A percentile compares a stretch with the other conserved stretches of the same genome.
Conservation (phyloP, 2,113 vertebrate species). For the Aptenodytes forsteri region DNA sequence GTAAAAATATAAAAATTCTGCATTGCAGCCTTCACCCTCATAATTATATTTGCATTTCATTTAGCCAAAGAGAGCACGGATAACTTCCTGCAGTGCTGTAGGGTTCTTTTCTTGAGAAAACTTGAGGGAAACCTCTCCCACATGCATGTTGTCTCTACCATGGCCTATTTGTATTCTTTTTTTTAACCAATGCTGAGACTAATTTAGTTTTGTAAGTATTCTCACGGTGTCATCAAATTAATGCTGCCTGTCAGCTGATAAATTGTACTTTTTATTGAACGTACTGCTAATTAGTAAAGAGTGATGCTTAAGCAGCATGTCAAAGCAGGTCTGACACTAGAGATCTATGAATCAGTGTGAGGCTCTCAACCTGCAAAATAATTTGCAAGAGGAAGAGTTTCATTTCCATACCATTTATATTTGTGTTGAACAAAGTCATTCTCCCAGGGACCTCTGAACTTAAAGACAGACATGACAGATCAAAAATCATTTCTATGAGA, state of each 20-base stretch:
- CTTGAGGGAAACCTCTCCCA: not conserved
- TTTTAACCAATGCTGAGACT: not conserved
- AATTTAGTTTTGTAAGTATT: not conserved
- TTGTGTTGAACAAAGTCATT: not conserved
- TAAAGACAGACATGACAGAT: not conserved
- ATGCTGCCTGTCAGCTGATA: not conserved
- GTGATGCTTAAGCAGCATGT: not conserved
- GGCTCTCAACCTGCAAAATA: not conserved
- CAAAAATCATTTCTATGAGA: not conserved
- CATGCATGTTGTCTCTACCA: not conserved
- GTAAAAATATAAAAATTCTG: slow-evolving; percentile 20
- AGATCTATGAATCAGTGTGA: not conserved
- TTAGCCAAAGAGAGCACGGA: not conserved
- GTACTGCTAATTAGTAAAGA: not conserved
- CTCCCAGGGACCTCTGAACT: not conserved
- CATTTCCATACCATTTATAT: not conserved
- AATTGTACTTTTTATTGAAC: not conserved
- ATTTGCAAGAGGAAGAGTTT: not conserved
- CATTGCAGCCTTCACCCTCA: not conserved
- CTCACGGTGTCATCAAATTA: not conserved
- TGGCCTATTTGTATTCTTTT: not conserved
- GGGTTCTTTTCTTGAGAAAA: not conserved
- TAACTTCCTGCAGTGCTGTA: not conserved
- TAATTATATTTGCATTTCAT: slow-evolving; percentile 9
- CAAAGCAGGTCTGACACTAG: not conserved